Evolutionary conservation across 2,113 vertebrate genomes (phyloP).

Genomic region (Ivindomyrus marchei): DNA sequence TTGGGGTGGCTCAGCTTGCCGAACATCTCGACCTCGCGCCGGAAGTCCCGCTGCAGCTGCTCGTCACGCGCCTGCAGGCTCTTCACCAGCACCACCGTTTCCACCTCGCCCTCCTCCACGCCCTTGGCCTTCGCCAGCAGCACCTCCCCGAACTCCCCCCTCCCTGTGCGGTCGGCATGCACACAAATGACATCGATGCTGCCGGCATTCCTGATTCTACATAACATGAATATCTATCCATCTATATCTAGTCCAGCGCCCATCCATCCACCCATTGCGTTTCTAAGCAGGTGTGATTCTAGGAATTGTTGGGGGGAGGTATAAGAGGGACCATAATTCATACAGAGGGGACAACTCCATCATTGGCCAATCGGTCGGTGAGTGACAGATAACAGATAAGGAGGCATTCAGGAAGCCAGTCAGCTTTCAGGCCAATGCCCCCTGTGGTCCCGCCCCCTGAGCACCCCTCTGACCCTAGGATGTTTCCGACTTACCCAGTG

Average conservation of each 20-base stretch:
- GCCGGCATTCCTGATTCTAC: not conserved
- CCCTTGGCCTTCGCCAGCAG: slow-evolving; percentile 85
- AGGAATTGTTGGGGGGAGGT: not conserved
- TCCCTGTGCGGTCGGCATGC: slow-evolving; percentile 58
- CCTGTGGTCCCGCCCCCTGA: not conserved
- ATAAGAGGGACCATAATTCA: not conserved
- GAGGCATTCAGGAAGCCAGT: not conserved
- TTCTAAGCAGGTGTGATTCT: not conserved
- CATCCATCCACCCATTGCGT: not conserved
- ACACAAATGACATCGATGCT: not conserved
- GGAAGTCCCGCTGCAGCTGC: slow-evolving; percentile 83
- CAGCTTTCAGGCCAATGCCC: not conserved
- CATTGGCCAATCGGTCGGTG: not conserved
- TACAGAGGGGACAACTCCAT: not conserved
- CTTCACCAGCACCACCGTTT: slow-evolving; percentile 87
- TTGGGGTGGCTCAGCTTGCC: slow-evolving; percentile 83
- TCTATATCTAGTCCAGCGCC: not conserved
- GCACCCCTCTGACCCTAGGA: not conserved
- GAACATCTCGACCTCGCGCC: slow-evolving; percentile 91
- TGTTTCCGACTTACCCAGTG: slow-evolving; percentile 68
- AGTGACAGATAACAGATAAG: not conserved
- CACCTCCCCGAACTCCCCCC: slow-evolving; percentile 91
- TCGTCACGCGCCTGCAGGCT: slow-evolving; percentile 83
- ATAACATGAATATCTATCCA: not conserved
- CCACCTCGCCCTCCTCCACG: slow-evolving; percentile 66